Percentiles rank a stretch among this genome's conserved stretches.
These are phyloP conservation scores for Drosophila birchii DNA, from an alignment of 2,888 invertebrate species.

Conservation along the genomic window DNA sequence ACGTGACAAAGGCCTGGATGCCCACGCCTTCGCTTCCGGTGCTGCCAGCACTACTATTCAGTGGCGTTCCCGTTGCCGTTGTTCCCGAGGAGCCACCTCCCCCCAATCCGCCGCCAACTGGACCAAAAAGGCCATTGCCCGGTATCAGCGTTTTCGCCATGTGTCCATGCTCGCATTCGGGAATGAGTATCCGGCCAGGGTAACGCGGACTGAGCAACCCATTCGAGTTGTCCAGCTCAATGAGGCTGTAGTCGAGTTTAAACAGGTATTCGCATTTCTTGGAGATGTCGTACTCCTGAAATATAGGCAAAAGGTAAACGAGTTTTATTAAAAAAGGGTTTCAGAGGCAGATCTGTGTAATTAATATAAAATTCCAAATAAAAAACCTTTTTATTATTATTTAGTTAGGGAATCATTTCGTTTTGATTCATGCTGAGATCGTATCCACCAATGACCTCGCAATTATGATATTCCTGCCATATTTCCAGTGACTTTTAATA, in stretches of 20 bases:
- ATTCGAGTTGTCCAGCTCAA: constrained; percentile 87
- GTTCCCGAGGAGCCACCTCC: constrained; percentile 54
- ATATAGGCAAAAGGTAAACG: constrained; percentile 32
- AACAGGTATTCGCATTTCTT: constrained; percentile 88
- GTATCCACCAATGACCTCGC: constrained; percentile 15
- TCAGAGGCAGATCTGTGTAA: background rate
- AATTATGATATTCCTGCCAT: background rate
- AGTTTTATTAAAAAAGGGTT: background rate
- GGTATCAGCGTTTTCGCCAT: constrained; percentile 74
- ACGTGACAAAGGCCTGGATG: constrained; percentile 81
- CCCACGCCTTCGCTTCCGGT: constrained; percentile 59
- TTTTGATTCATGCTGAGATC: background rate
- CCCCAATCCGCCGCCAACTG: constrained; percentile 14
- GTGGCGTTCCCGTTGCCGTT: constrained; percentile 54
- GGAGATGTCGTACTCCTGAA: constrained; percentile 87
- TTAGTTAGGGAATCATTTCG: background rate
- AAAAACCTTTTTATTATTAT: background rate
- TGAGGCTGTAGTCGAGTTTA: constrained; percentile 88
- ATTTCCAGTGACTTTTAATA: constrained; percentile 7
- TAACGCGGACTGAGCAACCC: constrained; percentile 90
- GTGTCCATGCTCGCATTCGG: constrained; percentile 86
- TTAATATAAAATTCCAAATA: background rate
- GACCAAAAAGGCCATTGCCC: constrained; percentile 56
- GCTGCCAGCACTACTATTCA: constrained; percentile 50
- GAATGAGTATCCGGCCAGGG: constrained; percentile 89